Base-by-base conservation (phyloP, 2,888 invertebrate genomes). In the Ryuthela nishihirai region DNA sequence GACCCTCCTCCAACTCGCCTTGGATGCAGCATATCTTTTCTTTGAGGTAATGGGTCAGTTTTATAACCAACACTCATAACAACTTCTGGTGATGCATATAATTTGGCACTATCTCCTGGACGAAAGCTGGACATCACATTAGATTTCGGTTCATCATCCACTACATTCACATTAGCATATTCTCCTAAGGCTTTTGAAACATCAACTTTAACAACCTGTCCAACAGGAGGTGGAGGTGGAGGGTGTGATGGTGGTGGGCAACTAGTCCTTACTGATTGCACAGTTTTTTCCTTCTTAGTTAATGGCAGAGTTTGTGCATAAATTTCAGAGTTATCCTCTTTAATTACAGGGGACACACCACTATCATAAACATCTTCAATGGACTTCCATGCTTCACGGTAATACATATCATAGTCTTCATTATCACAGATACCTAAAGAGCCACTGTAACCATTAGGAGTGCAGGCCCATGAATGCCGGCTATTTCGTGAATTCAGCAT, bases 51-150 rank as follows among this genome's bases (percentile, higher is more conserved):
- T 25, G 50, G 46, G 34, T 54, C 52, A 29, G 50, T 38, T 36
- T 62, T 56, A 21, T 74, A 77, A 9, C 84, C 86, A 34, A 87
- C 84, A 42, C 82, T 81, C 63, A 63, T 87, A 70, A 88, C 81
- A 73, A 88, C 89, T 70, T 87, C 85, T 15, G 93, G 93, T 50
- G 89, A 87, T 25, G 92, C 92, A 76, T 91, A 92, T 60, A 94
- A 79, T 73, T 88, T 87, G 46, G 88, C 88, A 75, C 81, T 85
- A 64, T 86, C 85, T 56, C 86, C 83, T 7, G 94, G 94, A 68
- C 90, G 85, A 79, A 94, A 94, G 70, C 91, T 89, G 47, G 91
- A 92, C 75, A 85, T 85, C 46, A 87, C 82, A 42, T 67, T 64
- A 4, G 64, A 65, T 35, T 49, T 36, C 21, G 21, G 39, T 24